Percentiles rank a stretch among this genome's conserved stretches.
Conservation (phyloP, 2,888 invertebrate species). For the Drosophila sordidapex region DNA sequence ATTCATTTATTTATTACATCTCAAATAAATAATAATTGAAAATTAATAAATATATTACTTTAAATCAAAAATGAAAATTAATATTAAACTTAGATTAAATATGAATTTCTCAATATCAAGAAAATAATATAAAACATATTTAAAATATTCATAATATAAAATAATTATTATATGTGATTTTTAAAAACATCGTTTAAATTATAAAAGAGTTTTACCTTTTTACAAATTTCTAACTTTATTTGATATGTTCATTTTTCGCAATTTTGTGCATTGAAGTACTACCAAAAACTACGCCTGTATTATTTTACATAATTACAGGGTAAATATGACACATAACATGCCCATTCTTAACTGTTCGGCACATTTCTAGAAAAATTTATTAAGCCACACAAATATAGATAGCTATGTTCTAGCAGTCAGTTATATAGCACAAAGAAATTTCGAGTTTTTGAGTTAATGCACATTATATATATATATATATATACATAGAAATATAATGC, state of each 20-base stretch:
- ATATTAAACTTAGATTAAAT: background rate
- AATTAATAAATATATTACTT: background rate
- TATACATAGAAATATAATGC: constrained; percentile 48
- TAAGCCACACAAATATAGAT: background rate
- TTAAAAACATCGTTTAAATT: background rate
- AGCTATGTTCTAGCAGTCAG: constrained; percentile 1
- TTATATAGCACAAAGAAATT: constrained; percentile 28
- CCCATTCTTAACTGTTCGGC: background rate
- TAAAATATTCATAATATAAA: background rate
- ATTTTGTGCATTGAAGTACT: background rate
- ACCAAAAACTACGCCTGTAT: background rate
- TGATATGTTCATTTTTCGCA: background rate
- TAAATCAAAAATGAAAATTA: background rate
- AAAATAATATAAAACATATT: no score
- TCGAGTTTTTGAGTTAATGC: background rate
- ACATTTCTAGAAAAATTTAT: background rate
- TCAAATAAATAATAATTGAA: background rate
- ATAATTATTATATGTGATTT: background rate
- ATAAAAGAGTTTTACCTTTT: background rate
- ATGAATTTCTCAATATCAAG: background rate
- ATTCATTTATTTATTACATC: background rate
- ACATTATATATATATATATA: background rate
- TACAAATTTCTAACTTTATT: background rate
- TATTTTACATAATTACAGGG: background rate
- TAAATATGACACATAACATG: background rate